Conservation (phyloP, 2,888 invertebrate genomes). For the Melanargia galathea region DNA sequence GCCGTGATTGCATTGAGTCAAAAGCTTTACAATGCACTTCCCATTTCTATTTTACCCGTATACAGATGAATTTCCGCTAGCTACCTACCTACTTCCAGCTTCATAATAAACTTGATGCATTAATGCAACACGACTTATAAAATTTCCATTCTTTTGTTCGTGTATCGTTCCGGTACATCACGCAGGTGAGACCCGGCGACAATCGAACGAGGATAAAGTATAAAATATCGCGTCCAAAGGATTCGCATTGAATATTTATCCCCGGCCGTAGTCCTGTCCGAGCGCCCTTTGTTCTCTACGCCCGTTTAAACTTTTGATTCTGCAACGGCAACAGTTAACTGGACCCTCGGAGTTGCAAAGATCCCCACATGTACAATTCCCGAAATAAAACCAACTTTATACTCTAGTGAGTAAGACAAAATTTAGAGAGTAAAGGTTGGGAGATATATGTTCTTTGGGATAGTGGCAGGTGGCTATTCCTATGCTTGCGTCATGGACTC, state of each 20-base stretch:
- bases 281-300: slow-evolving; percentile 77
- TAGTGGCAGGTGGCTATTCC: slow-evolving; percentile 70
- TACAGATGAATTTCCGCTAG: background rate
- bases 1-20: slow-evolving; percentile 32
- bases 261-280: slow-evolving; percentile 71
- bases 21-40: background rate
- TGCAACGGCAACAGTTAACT: slow-evolving; percentile 81
- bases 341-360: slow-evolving; percentile 73
- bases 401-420: slow-evolving; percentile 36
- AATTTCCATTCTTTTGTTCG: slow-evolving; percentile 38
- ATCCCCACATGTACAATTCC: slow-evolving; percentile 42
- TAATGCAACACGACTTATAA: slow-evolving; percentile 26
- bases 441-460: slow-evolving; percentile 53
- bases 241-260: slow-evolving; percentile 82
- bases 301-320: slow-evolving; percentile 83
- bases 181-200: slow-evolving; percentile 74
- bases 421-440: slow-evolving; percentile 29
- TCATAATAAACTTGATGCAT: slow-evolving; percentile 15
- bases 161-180: slow-evolving; percentile 58
- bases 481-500: slow-evolving; percentile 80
- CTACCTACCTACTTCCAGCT: background rate
- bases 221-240: slow-evolving; percentile 80
- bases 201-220: slow-evolving; percentile 70
- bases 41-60: background rate
- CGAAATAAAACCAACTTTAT: slow-evolving; percentile 46